Evolutionary conservation across 2,888 invertebrate genomes (phyloP), one percentile per base, ranked within the genome.

Genomic region (Phortica magna): DNA sequence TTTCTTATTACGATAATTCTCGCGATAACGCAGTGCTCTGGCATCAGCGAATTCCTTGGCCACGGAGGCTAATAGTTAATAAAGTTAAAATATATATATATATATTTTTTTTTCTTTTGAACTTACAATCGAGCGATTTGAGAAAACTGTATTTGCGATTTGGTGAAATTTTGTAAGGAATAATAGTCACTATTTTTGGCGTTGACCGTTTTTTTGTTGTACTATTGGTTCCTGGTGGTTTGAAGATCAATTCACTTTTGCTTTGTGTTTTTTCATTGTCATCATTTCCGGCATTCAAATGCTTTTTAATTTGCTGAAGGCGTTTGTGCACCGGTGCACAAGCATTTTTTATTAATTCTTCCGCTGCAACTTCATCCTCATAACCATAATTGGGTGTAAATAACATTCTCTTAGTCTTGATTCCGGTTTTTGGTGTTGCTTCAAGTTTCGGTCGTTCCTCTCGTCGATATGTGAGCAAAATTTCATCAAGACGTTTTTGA

Each of bases 1-100:
- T 82, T 94, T 95, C 0, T 94, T 93, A 0, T 92, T 93, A 88
- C 95, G 95, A 90, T 94, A 98, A 82, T 94, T 94, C 57, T 94
- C 94, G 57, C 94, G 93, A 89, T 94, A 97, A 42, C 94, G 93
- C 59, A 93, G 91, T 0, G 97, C 96, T 81, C 95, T 94, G 0
- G 94, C 92, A 89, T 97, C 94, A 78, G 95, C 94, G 31, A 84
- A 77, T 0, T 80, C 61, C 78, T 84, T 87, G 2, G 83, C 78
- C 22, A 88, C 84, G 19, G 80, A 83, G 9, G 87, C 90, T 84
- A 71, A 17, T 22, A 53, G 9, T 41, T 55, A 42, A 65, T 14
- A n/a, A 68, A 70, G 17, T n/a, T n/a, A n/a, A n/a, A n/a, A n/a
- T n/a, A n/a, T n/a, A n/a, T n/a, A n/a, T n/a, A n/a, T n/a, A n/a